Conservation (phyloP, 2,113 vertebrate genomes). For the Perognathus longimembris region DNA sequence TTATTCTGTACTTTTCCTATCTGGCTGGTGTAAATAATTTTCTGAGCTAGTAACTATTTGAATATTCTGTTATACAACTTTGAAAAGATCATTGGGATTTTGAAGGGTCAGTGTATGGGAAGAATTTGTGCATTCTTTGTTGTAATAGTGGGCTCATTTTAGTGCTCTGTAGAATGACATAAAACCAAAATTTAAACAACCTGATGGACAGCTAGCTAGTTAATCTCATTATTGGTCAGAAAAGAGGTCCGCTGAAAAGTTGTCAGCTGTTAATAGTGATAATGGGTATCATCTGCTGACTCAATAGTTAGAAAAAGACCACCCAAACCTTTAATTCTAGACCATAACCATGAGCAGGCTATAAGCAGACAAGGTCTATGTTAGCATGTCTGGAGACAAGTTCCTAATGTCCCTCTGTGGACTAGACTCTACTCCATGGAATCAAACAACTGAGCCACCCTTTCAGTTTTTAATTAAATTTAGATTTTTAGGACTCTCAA, state of each 20-base stretch:
- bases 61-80: background rate
- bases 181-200: constrained; percentile 29
- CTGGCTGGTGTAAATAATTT: background rate
- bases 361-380: background rate
- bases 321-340: constrained; percentile 33
- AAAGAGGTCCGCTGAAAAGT: constrained; percentile 27
- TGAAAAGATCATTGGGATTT: background rate
- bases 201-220: background rate
- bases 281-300: constrained; percentile 7
- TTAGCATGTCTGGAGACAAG: constrained; percentile 8
- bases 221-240: background rate
- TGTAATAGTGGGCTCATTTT: background rate
- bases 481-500: constrained; percentile 7
- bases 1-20: background rate
- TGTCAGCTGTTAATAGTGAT: constrained; percentile 47
- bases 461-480: constrained; percentile 4
- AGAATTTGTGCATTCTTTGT: constrained; percentile 28
- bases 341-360: background rate
- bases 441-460: constrained; percentile 15
- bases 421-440: background rate
- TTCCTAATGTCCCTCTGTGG: background rate
- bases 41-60: background rate
- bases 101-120: background rate
- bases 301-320: constrained; percentile 33
- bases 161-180: background rate